phyloP scores from a whole-genome alignment of 2,888 invertebrate species.

The Dysmachus trigonus region DNA sequence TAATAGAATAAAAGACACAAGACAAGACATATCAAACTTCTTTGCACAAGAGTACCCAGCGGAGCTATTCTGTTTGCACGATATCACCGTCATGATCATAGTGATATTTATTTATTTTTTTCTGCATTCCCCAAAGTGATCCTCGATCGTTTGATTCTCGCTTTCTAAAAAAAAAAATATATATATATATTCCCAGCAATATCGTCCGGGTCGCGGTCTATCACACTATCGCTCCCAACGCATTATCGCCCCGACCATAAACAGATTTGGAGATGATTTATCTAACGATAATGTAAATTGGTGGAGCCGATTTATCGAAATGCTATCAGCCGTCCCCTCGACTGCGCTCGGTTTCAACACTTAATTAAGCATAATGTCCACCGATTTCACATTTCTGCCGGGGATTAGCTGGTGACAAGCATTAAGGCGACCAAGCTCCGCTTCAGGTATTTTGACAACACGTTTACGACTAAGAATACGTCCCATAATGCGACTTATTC shows the following conservation, averaged over 20 bases:
- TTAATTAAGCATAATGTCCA: slow-evolving; percentile 42
- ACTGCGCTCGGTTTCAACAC: slow-evolving; percentile 27
- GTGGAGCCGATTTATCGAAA: slow-evolving; percentile 22
- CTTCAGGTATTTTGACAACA: slow-evolving; percentile 38
- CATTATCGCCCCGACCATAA: slow-evolving; percentile 9
- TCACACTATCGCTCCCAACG: background rate
- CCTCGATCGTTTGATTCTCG: background rate
- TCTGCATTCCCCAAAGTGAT: background rate
- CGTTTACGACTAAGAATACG: slow-evolving; percentile 3
- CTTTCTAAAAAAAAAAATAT: background rate
- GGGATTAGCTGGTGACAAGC: slow-evolving; percentile 35
- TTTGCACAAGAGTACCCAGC: background rate
- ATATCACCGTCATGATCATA: background rate
- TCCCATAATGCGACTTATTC: background rate
- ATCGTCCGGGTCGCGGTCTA: background rate
- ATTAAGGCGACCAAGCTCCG: slow-evolving; percentile 12
- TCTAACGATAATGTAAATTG: slow-evolving; percentile 40
- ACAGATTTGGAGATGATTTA: slow-evolving; percentile 40
- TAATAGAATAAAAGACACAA: background rate
- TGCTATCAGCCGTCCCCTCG: slow-evolving; percentile 3
- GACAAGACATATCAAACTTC: background rate
- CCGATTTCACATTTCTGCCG: slow-evolving; percentile 38
- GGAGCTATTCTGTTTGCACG: background rate
- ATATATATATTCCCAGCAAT: background rate
- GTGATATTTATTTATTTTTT: background rate